A percentile compares a stretch with the other conserved stretches of the same genome.
Conservation (phyloP, 2,888 invertebrate species). For the Acrocera orbiculus region DNA sequence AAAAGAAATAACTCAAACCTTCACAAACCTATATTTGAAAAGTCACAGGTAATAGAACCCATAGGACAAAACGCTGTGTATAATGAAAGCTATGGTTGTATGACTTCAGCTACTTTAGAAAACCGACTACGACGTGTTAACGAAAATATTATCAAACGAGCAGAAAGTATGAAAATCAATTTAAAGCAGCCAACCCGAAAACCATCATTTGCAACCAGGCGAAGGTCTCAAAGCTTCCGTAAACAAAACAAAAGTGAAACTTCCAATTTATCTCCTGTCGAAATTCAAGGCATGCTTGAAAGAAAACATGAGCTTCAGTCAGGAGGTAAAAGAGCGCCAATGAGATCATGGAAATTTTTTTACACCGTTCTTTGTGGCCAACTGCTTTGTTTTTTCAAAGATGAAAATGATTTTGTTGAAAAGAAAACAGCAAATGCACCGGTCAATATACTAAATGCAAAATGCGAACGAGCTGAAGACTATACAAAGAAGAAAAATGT, state of each 20-base stretch:
- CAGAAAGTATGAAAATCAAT: conserved; percentile 74
- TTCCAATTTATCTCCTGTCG: conserved; percentile 65
- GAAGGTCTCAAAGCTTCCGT: conserved; percentile 74
- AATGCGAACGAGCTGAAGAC: conserved; percentile 73
- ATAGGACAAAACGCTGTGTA: too few relatives aligned
- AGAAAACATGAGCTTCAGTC: conserved; percentile 87
- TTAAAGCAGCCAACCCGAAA: conserved; percentile 78
- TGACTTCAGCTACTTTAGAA: conserved; percentile 41
- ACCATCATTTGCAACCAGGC: conserved; percentile 85
- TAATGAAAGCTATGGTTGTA: conserved; percentile 26
- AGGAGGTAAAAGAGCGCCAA: conserved; percentile 86
- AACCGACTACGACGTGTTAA: conserved; percentile 45
- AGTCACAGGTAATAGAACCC: too few relatives aligned
- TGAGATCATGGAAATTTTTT: conserved; percentile 88
- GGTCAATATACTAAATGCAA: conserved; percentile 59
- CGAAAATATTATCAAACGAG: conserved; percentile 49
- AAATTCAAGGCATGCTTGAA: conserved; percentile 78
- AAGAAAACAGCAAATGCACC: conserved; percentile 80
- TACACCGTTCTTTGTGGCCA: conserved; percentile 95
- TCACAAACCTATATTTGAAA: too few relatives aligned
- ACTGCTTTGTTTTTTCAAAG: conserved; percentile 92
- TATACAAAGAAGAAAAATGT: conserved; percentile 92
- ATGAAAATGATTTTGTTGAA: conserved; percentile 74
- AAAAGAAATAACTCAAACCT: too few relatives aligned
- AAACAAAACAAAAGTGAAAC: conserved; percentile 45